Base-by-base conservation (phyloP, 2,797 vertebrate species). In the Loris lydekkerianus region DNA sequence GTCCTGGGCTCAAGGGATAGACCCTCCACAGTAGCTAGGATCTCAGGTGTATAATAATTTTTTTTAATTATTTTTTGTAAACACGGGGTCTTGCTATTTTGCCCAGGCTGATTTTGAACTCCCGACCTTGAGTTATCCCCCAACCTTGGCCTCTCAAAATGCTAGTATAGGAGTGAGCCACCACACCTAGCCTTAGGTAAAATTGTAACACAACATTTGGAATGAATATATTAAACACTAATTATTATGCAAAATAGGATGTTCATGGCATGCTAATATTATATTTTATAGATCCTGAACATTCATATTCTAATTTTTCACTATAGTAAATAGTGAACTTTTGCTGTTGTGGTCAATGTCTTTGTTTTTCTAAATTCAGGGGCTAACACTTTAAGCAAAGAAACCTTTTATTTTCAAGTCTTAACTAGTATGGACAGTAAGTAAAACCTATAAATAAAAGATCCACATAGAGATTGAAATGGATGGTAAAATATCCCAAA, bases 401-500 rank as follows among this genome's bases (percentile, higher is more conserved):
- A 96, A 94, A 37, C 14, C 77, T 90, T 94, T 93, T 73, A 88
- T 91, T 77, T 95, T 96, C 70, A 95, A 96, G 65, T 95, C 81
- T 83, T 93, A 94, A 95, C 75, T 31, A 83, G 84, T 91, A 93
- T 53, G 58, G 75, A 86, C 70, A 96, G 83, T n/a, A 82, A 97
- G 70, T 85, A 96, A 93, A 84, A 87, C 2, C 61, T 67, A 77
- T 77, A 80, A 94, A 61, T 34, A 87, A 77, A 21, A 31, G 73
- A 61, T 53, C 46, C 81, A 5, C 14, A 75, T 40, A 93, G 81
- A 92, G 46, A 86, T 0, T 37, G 21, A 78, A 88, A 61, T 29
- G 65, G 21, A 65, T 29, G 15, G 7, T 88, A n/a, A 90, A 46
- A 81, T 9, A 40, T 65, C 37, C 25, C 88, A 78, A 69, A 86